Evolutionary conservation across 2,888 invertebrate species (phyloP).

Genomic region (Neocrepidodera transversa): DNA sequence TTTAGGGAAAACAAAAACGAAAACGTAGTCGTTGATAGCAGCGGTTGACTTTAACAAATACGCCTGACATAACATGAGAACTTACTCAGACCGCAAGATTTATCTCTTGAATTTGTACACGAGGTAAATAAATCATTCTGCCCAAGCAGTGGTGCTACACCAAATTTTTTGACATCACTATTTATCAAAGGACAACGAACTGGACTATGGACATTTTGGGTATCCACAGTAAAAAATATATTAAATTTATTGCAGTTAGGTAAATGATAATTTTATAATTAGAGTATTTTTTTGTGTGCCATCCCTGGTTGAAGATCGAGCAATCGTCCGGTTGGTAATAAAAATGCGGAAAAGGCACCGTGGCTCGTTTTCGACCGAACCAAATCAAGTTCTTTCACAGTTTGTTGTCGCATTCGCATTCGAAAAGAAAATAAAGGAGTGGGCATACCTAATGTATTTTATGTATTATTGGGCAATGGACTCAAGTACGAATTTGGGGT

Average conservation of each 20-base stretch:
- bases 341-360: constrained; percentile 38
- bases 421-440: constrained; percentile 33
- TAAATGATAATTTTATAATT: no score
- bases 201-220: no score
- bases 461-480: constrained; percentile 37
- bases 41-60: constrained; percentile 16
- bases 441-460: constrained; percentile 31
- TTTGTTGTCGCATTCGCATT: constrained; percentile 26
- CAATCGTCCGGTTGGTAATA: constrained; percentile 16
- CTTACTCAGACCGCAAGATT: constrained; percentile 16
- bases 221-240: no score
- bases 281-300: background rate
- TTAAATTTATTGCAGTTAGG: no score
- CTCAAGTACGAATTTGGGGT: constrained; percentile 32
- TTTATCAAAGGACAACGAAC: no score
- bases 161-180: background rate
- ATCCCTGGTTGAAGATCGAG: background rate
- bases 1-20: constrained; percentile 12
- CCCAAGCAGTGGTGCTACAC: constrained; percentile 9
- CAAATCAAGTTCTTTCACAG: constrained; percentile 30
- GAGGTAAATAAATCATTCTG: constrained; percentile 23
- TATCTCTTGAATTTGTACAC: constrained; percentile 20
- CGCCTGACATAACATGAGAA: constrained; percentile 21
- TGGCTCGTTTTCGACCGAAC: constrained; percentile 22
- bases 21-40: constrained; percentile 3